Base-by-base conservation (phyloP, 2,888 invertebrate genomes). In the Drosophila mimica region DNA sequence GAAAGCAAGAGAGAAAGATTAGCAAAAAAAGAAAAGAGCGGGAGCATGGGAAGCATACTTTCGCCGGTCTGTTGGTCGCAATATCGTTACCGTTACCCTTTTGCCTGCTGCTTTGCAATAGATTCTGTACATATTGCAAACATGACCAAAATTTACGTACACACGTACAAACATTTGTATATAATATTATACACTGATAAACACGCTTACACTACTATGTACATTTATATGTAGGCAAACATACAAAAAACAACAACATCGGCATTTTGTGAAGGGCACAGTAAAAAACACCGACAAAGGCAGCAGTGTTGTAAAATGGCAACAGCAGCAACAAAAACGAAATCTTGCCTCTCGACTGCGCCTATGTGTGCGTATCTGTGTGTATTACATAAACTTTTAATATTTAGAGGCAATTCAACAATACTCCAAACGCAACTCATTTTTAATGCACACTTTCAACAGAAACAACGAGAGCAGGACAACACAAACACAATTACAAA, bases 371-470 rank as follows among this genome's bases (percentile, higher is more conserved):
- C 46, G 30, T 58, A 60, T 49, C 46, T 60, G 38, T 61, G 59
- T 46, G 58, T 49, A 54, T 61, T 62, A 64, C 72, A 71, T 40
- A 68, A 51, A 70, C 65, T 76, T 72, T 56, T 71, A 87, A 69
- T 73, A 81, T 68, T 79, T 63, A 61, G 63, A 81, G 70, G 70
- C 70, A 72, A 69, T 74, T 59, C 60, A 77, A 77, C 76, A 74
- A 74, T 79, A 70, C 79, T 74, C 61, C 74, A 72, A 75, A 67
- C 61, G 63, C 81, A 69, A 70, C 67, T 82, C 76, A 82, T 73
- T 83, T 81, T 82, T 69, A 76, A 82, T 83, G 86, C 83, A 89
- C 61, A 69, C 78, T 71, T 67, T 70, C 66, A 70, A 67, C 72
- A 67, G 33, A 65, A 62, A 59, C 58, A 64, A 48, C 62, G 73